Evolutionary conservation across 2,113 vertebrate genomes (phyloP).

Genomic region (Eupsittula cactorum): DNA sequence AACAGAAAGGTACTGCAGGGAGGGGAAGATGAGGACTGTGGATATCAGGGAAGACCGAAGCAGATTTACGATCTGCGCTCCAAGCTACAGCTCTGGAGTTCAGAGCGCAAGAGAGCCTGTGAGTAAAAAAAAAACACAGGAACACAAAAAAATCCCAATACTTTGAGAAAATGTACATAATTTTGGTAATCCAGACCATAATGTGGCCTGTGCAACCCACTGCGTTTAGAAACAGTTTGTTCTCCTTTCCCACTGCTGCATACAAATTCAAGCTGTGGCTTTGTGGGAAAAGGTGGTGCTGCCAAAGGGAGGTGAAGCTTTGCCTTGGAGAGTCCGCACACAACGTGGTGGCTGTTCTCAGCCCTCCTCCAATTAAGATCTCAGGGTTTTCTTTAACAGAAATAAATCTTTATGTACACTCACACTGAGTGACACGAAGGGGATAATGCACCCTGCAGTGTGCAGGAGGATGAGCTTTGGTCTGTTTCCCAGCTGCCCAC

Average conservation of each 20-base stretch:
- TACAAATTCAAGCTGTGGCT: background rate
- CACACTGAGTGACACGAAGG: background rate
- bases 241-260: background rate
- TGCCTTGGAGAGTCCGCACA: rapidly evolving
- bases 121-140: background rate
- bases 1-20: conserved; percentile 64
- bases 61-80: background rate
- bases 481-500: background rate
- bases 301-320: background rate
- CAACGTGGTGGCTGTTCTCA: background rate
- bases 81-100: background rate
- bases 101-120: background rate
- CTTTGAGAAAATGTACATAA: background rate
- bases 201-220: background rate
- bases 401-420: background rate
- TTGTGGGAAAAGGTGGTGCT: background rate
- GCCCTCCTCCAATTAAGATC: background rate
- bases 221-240: background rate
- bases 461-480: background rate
- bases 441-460: background rate
- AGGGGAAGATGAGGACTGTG: background rate
- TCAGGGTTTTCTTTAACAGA: background rate
- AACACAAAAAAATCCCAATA: background rate
- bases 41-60: background rate
- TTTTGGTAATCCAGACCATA: background rate